These are phyloP conservation scores for Hozukius guyotensis DNA, from an alignment of 2,797 vertebrate genomes.

Conservation along the genomic window DNA sequence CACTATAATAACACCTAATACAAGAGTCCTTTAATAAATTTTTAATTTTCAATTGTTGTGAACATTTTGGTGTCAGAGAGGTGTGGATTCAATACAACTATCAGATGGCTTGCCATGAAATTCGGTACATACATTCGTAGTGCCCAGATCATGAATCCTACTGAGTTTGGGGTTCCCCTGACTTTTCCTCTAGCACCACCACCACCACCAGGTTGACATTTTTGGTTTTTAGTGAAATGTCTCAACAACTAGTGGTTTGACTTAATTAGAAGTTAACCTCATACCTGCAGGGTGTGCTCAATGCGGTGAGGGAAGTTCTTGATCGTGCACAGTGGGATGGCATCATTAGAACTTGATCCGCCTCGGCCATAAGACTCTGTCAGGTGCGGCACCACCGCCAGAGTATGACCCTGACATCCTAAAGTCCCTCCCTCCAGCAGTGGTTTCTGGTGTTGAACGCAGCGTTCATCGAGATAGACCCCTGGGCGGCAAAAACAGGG, in stretches of 20 bases:
- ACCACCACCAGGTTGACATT: not conserved
- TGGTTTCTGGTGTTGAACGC: slow-evolving; percentile 81
- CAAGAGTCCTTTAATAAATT: not conserved
- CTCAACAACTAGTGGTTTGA: not conserved
- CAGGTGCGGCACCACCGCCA: slow-evolving; percentile 84
- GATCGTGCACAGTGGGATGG: slow-evolving; percentile 87
- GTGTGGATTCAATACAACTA: not conserved
- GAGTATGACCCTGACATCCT: slow-evolving; percentile 82
- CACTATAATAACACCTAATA: not conserved
- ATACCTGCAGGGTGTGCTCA: slow-evolving; percentile 91
- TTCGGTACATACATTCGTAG: not conserved
- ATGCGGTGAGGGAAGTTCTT: slow-evolving; percentile 87
- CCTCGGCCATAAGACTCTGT: slow-evolving; percentile 76
- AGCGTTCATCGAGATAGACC: slow-evolving; percentile 84
- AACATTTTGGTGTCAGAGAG: not conserved
- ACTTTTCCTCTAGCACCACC: not conserved
- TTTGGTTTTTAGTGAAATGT: not conserved
- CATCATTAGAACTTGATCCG: not conserved
- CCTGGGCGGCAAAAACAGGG: slow-evolving; percentile 73
- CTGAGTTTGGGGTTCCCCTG: not conserved
- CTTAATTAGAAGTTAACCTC: not conserved
- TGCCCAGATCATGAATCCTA: not conserved
- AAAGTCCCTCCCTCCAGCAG: slow-evolving; percentile 89
- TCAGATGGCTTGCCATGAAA: not conserved
- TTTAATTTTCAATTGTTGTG: not conserved